Evolutionary conservation across 2,888 invertebrate species (phyloP).

Genomic region (Drosophila pegasa): DNA sequence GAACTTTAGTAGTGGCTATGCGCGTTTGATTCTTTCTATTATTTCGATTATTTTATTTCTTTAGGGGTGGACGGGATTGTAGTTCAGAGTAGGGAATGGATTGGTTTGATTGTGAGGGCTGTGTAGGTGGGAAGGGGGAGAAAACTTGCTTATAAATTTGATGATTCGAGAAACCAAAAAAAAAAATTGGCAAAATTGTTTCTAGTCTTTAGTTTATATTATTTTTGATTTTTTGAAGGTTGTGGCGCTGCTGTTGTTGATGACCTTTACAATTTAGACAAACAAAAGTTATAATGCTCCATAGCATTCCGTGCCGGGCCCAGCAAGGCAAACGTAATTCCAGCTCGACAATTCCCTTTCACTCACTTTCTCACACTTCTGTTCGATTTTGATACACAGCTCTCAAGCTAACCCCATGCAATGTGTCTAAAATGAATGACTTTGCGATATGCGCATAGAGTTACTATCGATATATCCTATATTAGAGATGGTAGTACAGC

Average conservation of each 20-base stretch:
- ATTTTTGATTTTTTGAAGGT: constrained; percentile 25
- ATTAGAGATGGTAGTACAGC: not conserved
- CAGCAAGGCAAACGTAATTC: not conserved
- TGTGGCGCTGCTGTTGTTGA: constrained; percentile 14
- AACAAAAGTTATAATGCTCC: constrained; percentile 12
- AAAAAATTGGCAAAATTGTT: constrained; percentile 36
- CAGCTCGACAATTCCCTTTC: not conserved
- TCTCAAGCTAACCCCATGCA: not conserved
- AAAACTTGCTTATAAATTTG: constrained; percentile 51
- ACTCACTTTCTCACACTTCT: not conserved
- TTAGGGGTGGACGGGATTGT: not conserved
- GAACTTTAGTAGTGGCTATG: constrained; percentile 5
- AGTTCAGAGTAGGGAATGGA: not conserved
- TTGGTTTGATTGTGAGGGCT: not conserved
- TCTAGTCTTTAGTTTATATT: constrained; percentile 26
- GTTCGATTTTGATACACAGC: not conserved
- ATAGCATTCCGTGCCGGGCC: not conserved
- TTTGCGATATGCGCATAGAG: not conserved
- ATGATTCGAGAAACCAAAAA: constrained; percentile 43
- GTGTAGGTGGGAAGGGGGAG: not conserved
- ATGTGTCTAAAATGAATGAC: not conserved
- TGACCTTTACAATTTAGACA: constrained; percentile 27
- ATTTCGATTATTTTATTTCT: not conserved
- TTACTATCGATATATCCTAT: not conserved
- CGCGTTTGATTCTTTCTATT: not conserved